Conservation (phyloP, 2,113 vertebrate species). For the Aspiorhynchus laticeps region DNA sequence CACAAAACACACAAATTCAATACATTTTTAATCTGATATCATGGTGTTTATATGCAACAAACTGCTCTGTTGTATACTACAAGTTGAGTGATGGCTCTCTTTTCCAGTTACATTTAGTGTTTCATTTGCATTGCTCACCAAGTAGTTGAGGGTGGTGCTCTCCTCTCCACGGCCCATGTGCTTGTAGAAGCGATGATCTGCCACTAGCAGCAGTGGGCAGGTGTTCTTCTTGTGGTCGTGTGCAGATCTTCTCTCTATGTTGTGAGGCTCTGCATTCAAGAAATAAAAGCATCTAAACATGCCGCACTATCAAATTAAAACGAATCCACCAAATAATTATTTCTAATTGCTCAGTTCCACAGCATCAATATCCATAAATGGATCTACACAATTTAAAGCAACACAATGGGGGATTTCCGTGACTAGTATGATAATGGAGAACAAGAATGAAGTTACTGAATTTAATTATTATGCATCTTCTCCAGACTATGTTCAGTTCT, state of each 20-base stretch:
- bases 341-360: neutral
- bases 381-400: neutral
- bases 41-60: neutral
- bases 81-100: neutral
- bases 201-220: constrained; percentile 91
- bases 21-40: neutral
- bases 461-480: neutral
- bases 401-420: neutral
- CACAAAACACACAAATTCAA: constrained; percentile 15
- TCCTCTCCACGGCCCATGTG: constrained; percentile 95
- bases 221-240: constrained; percentile 87
- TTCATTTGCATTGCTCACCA: constrained; percentile 74
- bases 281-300: neutral
- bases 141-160: constrained; percentile 95
- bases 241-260: constrained; percentile 77
- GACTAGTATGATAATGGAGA: neutral
- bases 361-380: neutral
- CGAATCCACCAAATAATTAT: neutral
- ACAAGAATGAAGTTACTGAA: neutral
- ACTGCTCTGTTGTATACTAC: neutral
- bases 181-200: constrained; percentile 93
- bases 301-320: neutral
- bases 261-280: constrained; percentile 63
- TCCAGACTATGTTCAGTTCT: neutral
- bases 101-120: neutral